Base-by-base conservation (phyloP, 2,113 vertebrate genomes). In the Entelurus aequoreus region DNA sequence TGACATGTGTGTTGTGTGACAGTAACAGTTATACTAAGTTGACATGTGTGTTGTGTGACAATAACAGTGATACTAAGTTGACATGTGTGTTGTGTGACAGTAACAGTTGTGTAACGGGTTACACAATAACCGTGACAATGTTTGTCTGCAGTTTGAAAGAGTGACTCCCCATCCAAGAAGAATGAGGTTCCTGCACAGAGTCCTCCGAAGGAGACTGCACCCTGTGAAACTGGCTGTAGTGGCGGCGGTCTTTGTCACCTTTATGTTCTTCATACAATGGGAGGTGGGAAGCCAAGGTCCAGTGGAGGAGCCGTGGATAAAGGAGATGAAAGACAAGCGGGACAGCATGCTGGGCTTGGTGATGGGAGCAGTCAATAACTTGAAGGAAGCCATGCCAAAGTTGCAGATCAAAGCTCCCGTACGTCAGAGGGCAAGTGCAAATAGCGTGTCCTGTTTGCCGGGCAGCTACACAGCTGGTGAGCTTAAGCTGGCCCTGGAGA, bases 371-470 rank as follows among this genome's bases (percentile, higher is more conserved):
- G 90, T 99, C 82, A 94, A 96, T 87, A 98, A 98, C 88, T 90
- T 99, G 68, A 93, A 93, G 88, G 94, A 92, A 19, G 92, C 79
- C 28, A 94, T 96, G 87, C 96, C 96, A 85, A 98, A 97, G 89
- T 93, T 99, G 95, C 97, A 99, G 83, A 99, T 99, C 86, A 90
- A 86, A 83, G 96, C 96, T 46, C 97, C 97, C 0, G 63, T 93
- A 9, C 92, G 91, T 55, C 89, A 91, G 83, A 91, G 77, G 71
- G 86, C 89, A 14, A 63, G 79, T 49, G 81, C 77, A 52, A 89
- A 74, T 7, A 50, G 81, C 54, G 82, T 59, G 37, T 88, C 75
- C 55, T 99, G 97, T 81, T 89, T 93, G 74, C 88, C 91, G 6
- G 97, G 97, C 49, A 87, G 90, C 75, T 98, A 99, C 62, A 96